Evolutionary conservation across 2,888 invertebrate species (phyloP), one percentile per base, ranked within the genome.

Genomic region (Mimas tiliae): DNA sequence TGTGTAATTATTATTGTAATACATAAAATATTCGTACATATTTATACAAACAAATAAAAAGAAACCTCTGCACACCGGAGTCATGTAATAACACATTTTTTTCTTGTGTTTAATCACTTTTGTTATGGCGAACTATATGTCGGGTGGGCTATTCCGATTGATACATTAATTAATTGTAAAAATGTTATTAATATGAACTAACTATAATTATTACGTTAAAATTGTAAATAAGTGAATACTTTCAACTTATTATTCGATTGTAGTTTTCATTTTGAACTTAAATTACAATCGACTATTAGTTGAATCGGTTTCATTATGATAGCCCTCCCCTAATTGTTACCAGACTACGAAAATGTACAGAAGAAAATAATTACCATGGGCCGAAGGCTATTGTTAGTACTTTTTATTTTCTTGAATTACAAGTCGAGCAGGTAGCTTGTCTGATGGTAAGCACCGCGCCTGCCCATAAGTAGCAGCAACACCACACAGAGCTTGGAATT

Each of bases 1-100:
- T 58, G 58, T 58, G 58, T 58, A 58, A 58, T 58, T 58, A 58
- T 55, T 55, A 55, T 58, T 16, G 33, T 1, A 42, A 16, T 27
- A 42, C 42, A 14, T 33, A 11, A 7, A 19, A 52, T 8, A 14
- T 52, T 11, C 14, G 14, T 33, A 27, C 12, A 1, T 12, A 0
- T 58, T 6, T 58, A 42, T 6, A 9, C 11, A 0, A 12, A 58
- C 16, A 42, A 58, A 19, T 6, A 19, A 58, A 38, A 58, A 38
- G 6, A 58, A 58, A 58, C 58, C 58, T 38, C 58, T 11, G 58
- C 38, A 58, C 58, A 58, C 58, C 58, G 2, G 38, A 58, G 19
- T 38, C 42, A 58, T 38, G 19, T 58, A 11, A 38, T 42, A 42
- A 58, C 42, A 42, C 42, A 16, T 19, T 19, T 58, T 21, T 19